Conservation (phyloP, 1,140 invertebrate genomes). For the Lutraria rhynchaena region DNA sequence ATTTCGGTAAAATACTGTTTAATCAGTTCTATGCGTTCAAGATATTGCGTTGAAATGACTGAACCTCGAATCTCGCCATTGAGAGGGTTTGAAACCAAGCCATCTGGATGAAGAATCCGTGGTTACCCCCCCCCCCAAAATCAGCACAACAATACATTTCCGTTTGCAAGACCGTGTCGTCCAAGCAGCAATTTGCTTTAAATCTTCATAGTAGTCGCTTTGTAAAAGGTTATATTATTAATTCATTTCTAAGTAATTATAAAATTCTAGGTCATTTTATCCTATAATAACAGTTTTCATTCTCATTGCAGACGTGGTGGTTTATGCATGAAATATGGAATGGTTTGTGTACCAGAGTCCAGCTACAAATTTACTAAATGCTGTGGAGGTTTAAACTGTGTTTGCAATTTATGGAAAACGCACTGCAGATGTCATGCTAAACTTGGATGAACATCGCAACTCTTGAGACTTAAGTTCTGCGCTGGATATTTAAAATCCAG, state of each 20-base stretch:
- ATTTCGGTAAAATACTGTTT: no score
- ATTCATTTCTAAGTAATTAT: not conserved
- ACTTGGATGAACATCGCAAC: slow-evolving; percentile 3
- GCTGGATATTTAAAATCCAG: no score
- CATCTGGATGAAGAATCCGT: not conserved
- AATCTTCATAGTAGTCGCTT: not conserved
- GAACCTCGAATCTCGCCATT: no score
- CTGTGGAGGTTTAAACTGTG: slow-evolving; percentile 41
- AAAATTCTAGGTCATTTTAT: not conserved
- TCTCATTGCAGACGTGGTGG: slow-evolving; percentile 5
- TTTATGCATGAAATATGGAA: slow-evolving; percentile 30
- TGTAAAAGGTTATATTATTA: not conserved
- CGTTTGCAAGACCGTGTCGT: not conserved
- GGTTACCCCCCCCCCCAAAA: not conserved
- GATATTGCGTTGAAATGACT: no score
- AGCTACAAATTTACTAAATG: slow-evolving; percentile 44
- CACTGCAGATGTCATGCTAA: slow-evolving; percentile 39
- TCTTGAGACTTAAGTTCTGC: no score
- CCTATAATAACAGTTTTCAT: not conserved
- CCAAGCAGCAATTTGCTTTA: not conserved
- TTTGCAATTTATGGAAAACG: slow-evolving; percentile 50
- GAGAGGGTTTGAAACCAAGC: no score
- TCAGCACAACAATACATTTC: not conserved
- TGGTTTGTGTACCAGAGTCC: slow-evolving; percentile 45
- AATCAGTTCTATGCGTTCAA: no score